phyloP scores from a whole-genome alignment of 2,797 vertebrate genomes.

The Aeoliscus strigatus region DNA sequence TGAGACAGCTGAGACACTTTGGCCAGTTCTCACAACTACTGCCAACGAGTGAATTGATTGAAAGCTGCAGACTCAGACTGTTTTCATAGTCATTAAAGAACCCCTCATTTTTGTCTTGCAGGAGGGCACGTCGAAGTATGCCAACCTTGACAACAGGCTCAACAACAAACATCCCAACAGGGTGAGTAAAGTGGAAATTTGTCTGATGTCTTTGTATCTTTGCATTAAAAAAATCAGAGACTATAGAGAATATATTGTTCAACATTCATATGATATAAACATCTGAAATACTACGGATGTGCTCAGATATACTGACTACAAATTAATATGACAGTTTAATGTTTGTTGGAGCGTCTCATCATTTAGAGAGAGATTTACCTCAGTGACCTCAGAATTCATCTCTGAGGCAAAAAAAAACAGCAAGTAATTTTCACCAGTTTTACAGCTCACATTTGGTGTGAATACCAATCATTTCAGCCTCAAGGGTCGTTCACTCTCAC shows the following conservation, averaged over 20 bases:
- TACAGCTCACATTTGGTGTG: constrained; percentile 14
- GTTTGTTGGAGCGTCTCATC: not conserved
- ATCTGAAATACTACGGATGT: too few species aligned
- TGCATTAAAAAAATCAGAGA: too few species aligned
- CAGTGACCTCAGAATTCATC: constrained; percentile 19
- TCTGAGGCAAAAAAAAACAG: constrained; percentile 5
- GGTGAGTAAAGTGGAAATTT: constrained; percentile 50
- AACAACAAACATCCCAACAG: constrained; percentile 63
- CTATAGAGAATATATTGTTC: too few species aligned
- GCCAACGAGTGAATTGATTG: fast-evolving
- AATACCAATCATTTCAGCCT: constrained; percentile 44
- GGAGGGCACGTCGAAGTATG: constrained; percentile 75
- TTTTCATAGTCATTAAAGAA: not conserved
- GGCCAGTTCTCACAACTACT: too few species aligned
- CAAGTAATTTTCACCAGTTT: constrained; percentile 20
- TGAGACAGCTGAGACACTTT: too few species aligned
- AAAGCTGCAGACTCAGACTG: not conserved
- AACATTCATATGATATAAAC: too few species aligned
- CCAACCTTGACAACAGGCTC: constrained; percentile 64
- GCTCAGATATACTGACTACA: not conserved
- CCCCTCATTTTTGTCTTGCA: constrained; percentile 43
- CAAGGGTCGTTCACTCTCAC: constrained; percentile 26
- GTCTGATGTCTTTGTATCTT: too few species aligned
- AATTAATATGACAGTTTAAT: not conserved
- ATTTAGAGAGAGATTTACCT: not conserved